phyloP scores from a whole-genome alignment of 2,888 invertebrate species.

The Cheiracanthium punctorium region DNA sequence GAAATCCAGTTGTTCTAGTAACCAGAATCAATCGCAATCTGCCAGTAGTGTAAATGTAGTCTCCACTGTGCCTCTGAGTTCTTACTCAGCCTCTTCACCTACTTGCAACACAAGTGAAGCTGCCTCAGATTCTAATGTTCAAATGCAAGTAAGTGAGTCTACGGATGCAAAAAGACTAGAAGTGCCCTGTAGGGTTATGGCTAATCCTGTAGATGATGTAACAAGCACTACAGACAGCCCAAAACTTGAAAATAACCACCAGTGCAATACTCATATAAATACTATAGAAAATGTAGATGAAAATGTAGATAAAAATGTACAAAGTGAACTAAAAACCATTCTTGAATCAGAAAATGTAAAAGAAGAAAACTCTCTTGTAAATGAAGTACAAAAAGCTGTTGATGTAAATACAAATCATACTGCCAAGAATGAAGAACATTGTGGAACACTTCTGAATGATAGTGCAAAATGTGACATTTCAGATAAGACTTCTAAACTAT shows the following conservation, averaged over 20 bases:
- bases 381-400: conserved; percentile 64
- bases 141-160: conserved; percentile 57
- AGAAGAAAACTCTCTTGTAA: conserved; percentile 30
- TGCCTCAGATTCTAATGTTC: conserved; percentile 58
- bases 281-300: conserved; percentile 38
- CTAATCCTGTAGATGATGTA: conserved; percentile 46
- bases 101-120: conserved; percentile 60
- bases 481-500: conserved; percentile 16
- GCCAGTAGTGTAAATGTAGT: conserved; percentile 64
- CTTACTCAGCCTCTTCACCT: conserved; percentile 59
- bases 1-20: conserved; percentile 50
- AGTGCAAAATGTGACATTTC: conserved; percentile 43
- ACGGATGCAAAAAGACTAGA: conserved; percentile 58
- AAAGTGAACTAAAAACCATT: conserved; percentile 40
- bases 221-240: conserved; percentile 53
- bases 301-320: conserved; percentile 59
- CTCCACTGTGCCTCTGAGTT: conserved; percentile 69
- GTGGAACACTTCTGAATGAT: conserved; percentile 25
- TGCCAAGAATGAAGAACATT: conserved; percentile 53
- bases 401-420: conserved; percentile 66
- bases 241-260: conserved; percentile 55
- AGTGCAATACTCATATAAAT: conserved; percentile 62
- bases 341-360: conserved; percentile 21
- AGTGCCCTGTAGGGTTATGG: conserved; percentile 24
- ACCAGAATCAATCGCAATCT: conserved; percentile 61